A percentile compares a stretch with the other conserved stretches of the same genome.
phyloP scores from a whole-genome alignment of 1,140 invertebrate genomes.

The Drosophila biarmipes region DNA sequence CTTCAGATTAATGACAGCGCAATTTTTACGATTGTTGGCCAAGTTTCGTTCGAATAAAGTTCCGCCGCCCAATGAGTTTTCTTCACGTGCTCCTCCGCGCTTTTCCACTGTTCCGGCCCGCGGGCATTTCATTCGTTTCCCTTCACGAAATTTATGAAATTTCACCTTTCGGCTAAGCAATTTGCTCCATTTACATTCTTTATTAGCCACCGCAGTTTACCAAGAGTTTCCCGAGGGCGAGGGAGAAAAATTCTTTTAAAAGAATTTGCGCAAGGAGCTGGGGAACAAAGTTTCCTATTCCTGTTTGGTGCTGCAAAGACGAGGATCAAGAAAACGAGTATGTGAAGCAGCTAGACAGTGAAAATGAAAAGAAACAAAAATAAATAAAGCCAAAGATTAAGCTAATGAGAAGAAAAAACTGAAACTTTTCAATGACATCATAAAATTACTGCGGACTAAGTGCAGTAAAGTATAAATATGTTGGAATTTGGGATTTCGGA shows the following conservation, averaged over 20 bases:
- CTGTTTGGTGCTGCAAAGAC: neutral
- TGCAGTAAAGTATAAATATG: too few relatives aligned
- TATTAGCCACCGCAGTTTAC: conserved; percentile 67
- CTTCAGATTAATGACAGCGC: conserved; percentile 44
- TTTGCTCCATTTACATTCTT: conserved; percentile 83
- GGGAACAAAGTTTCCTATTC: conserved; percentile 18
- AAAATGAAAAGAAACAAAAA: too few relatives aligned
- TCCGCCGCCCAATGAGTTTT: conserved; percentile 35
- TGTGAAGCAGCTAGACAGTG: conserved; percentile 1
- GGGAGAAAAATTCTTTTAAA: conserved; percentile 31
- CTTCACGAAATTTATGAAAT: conserved; percentile 74
- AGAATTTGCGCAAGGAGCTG: conserved; percentile 21
- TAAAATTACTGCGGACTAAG: neutral
- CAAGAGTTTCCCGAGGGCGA: conserved; percentile 8
- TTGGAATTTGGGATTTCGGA: too few relatives aligned
- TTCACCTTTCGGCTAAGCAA: conserved; percentile 78
- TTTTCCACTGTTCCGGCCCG: conserved; percentile 19
- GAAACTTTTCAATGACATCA: neutral
- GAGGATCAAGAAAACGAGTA: conserved; percentile 2
- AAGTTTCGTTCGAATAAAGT: conserved; percentile 48
- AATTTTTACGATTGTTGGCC: conserved; percentile 51
- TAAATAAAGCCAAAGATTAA: neutral
- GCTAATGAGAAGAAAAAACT: neutral
- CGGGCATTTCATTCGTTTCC: conserved; percentile 31
- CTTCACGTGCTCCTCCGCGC: conserved; percentile 22